phyloP scores from a whole-genome alignment of 2,888 invertebrate genomes.

The Azorinus chamasolen region DNA sequence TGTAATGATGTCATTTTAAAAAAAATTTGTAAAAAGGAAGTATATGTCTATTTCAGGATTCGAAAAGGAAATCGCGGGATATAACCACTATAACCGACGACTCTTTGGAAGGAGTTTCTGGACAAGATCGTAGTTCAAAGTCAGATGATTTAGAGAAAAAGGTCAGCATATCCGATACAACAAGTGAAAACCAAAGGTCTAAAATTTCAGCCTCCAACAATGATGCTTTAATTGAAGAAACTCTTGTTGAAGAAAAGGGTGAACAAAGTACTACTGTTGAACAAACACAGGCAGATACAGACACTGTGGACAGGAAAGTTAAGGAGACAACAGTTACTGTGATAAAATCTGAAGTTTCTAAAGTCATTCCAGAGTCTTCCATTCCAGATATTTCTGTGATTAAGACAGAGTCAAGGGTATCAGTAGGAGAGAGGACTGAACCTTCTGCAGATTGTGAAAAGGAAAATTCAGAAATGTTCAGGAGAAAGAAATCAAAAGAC shows the following conservation, averaged over 20 bases:
- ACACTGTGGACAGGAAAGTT: too few species aligned
- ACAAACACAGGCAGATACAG: too few species aligned
- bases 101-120: constrained; percentile 32
- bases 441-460: too few species aligned
- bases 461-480: too few species aligned
- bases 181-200: too few species aligned
- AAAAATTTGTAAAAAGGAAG: too few species aligned
- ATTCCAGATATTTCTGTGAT: constrained; percentile 45
- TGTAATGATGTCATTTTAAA: too few species aligned
- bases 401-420: neutral
- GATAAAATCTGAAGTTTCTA: constrained; percentile 40
- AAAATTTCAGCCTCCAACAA: too few species aligned
- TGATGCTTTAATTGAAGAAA: too few species aligned
- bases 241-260: too few species aligned
- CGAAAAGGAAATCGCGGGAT: constrained; percentile 59
- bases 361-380: constrained; percentile 58
- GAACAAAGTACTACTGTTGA: too few species aligned
- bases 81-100: constrained; percentile 60
- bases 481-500: neutral
- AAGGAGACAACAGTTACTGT: constrained; percentile 25
- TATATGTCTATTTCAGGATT: constrained; percentile 13
- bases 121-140: constrained; percentile 9
- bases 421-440: too few species aligned
- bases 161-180: neutral
- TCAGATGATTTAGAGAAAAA: constrained; percentile 1